Evolutionary conservation across 2,888 invertebrate species (phyloP), one percentile per base, ranked within the genome.

Genomic region (Anticlea derivata): DNA sequence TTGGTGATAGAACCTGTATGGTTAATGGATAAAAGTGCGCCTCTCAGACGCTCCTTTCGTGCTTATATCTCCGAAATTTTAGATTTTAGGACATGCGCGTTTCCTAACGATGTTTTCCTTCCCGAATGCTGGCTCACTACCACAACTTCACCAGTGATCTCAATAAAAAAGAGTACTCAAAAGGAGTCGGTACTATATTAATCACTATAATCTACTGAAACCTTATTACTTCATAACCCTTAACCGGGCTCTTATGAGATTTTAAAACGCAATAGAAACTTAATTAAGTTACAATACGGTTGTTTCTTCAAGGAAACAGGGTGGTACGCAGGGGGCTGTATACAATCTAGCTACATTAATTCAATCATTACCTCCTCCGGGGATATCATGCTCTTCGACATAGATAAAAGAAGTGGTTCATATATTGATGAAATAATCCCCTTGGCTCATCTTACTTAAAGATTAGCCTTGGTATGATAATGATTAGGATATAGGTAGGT

Each of bases 381-480:
- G 62, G 60, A 62, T 8, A n/a, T n/a, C 31, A 11, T 39, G 41
- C 7, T 38, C 37, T 47, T 24, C 35, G 50, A 47, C 33, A 34
- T 45, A 54, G 40, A 49, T 46, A 49, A 31, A 24, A 39, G 40
- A 47, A 40, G 37, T 34, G 38, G 26, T 44, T 11, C 17, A 17
- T 48, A 8, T 40, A 29, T 47, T 53, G 39, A 55, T 43, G 58
- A 40, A 33, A 48, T 43, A 51, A 58, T 67, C 73, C 70, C 72
- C 50, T 46, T 64, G 59, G 74, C 40, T 55, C 67, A 70, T 63
- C 65, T 65, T 63, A 58, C 63, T 65, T 33, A 45, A 56, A 63
- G 58, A 66, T 66, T 68, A 66, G 45, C 80, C 79, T 76, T 80
- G 81, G 68, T 66, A 70, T 55, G 51, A 50, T 58, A 58, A 59